Percentiles rank a stretch among this genome's conserved stretches.
Evolutionary conservation across 2,888 invertebrate species (phyloP).

Genomic region (Ypsolopha scabrella): DNA sequence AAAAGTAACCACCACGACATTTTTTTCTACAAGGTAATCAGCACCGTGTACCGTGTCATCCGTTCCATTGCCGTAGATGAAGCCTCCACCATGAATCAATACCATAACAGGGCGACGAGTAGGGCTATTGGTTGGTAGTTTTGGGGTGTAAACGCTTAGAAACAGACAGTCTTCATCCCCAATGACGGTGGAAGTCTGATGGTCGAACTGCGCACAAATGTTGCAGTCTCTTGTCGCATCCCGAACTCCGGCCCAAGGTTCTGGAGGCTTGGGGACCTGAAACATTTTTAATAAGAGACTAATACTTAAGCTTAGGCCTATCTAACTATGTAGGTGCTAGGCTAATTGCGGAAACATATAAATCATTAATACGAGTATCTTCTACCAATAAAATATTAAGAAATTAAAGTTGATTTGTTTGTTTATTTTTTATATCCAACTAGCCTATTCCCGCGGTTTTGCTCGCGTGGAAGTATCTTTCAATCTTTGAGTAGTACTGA

Average conservation of each 20-base stretch:
- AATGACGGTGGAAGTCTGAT: slow-evolving; percentile 53
- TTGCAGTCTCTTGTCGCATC: slow-evolving; percentile 74
- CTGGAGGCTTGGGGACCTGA: slow-evolving; percentile 44
- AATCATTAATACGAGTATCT: no score
- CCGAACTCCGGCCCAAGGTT: slow-evolving; percentile 70
- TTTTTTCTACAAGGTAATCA: slow-evolving; percentile 50
- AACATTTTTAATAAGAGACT: slow-evolving; percentile 9
- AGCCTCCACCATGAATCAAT: slow-evolving; percentile 59
- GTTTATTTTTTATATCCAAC: no score
- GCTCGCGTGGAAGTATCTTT: no score
- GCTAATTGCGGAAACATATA: not conserved
- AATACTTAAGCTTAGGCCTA: not conserved
- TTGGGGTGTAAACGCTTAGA: slow-evolving; percentile 76
- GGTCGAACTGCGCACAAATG: slow-evolving; percentile 73
- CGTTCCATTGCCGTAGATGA: slow-evolving; percentile 51
- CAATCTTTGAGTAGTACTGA: no score
- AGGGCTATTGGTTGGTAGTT: slow-evolving; percentile 24
- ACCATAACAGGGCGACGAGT: slow-evolving; percentile 50
- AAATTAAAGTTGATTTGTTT: no score
- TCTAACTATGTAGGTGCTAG: not conserved
- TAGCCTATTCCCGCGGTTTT: no score
- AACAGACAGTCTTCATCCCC: slow-evolving; percentile 76
- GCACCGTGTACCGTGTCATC: slow-evolving; percentile 45
- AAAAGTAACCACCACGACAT: slow-evolving; percentile 47
- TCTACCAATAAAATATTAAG: no score